Base-by-base conservation (phyloP, 2,113 vertebrate species). In the Ciconia maguari region DNA sequence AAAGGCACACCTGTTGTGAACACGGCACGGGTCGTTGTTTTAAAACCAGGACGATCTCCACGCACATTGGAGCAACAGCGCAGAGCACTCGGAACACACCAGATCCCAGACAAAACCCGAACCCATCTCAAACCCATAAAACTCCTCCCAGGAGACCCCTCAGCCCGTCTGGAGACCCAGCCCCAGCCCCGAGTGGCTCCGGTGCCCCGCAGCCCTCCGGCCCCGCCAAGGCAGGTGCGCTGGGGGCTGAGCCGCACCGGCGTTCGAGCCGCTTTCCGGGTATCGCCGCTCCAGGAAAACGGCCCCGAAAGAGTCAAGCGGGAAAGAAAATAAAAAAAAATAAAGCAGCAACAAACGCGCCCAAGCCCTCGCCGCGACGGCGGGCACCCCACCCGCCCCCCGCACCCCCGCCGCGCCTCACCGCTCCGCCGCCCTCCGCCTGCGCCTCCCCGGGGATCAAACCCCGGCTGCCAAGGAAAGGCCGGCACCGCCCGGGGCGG, bases 11-110 rank as follows among this genome's bases (percentile, higher is more conserved):
- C 64, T 21, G 38, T 55, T 7, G 20, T 2, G 72, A 9, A 5
- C 46, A 18, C 0, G 4, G 11, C n/a, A 7, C 16, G 3, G 4
- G 6, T 18, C 1, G 36, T 0, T 30, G 44, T 11, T 22, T 4
- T 2, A 9, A 20, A 48, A 0, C 2, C 51, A 1, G 17, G 9
- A 2, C 11, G 7, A 3, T 9, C 42, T 2, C 60, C 38, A 1
- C 1, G 22, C 15, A 9, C 11, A 1, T 2, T 9, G 20, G 66
- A 20, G 48, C 38, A 6, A 10, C 34, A 5, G 29, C 11, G 12
- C 61, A 13, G 2, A 2, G 51, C 27, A 0, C 69, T 8, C 42
- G 1, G 36, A 44, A 21, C 8, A 7, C 41, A 6, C 26, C 71
- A 3, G 26, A 0, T 21, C 62, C 41, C 25, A 8, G 7, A 5